Evolutionary conservation across 2,113 vertebrate genomes (phyloP).

Genomic region (Tupaia chinensis): DNA sequence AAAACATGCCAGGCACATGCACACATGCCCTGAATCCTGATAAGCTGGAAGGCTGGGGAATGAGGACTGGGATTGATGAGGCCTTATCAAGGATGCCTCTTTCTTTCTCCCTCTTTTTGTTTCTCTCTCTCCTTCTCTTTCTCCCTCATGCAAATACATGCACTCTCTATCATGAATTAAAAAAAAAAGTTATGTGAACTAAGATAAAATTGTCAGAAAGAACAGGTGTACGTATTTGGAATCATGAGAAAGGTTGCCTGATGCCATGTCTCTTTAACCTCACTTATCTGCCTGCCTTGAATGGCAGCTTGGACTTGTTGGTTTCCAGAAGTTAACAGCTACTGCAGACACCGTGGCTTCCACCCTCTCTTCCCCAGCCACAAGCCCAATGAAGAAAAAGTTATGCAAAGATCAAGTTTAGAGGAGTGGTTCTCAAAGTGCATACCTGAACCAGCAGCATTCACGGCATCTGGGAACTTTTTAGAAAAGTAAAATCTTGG

Average conservation of each 20-base stretch:
- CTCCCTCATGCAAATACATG: too few relatives aligned
- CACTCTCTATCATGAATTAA: too few relatives aligned
- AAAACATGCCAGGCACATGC: too few relatives aligned
- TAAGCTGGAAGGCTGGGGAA: too few relatives aligned
- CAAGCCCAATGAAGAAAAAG: not conserved
- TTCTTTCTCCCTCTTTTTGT: too few relatives aligned
- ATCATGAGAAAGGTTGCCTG: not conserved
- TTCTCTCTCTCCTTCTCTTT: too few relatives aligned
- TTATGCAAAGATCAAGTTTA: not conserved
- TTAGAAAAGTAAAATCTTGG: not conserved
- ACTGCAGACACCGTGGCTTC: not conserved
- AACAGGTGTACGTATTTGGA: not conserved
- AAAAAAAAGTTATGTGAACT: not conserved
- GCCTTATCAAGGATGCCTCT: too few relatives aligned
- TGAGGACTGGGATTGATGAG: too few relatives aligned
- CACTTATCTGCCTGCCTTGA: not conserved
- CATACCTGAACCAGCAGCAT: not conserved
- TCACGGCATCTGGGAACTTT: not conserved
- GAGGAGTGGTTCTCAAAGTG: not conserved
- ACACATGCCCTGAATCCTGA: too few relatives aligned
- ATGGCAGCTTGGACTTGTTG: not conserved
- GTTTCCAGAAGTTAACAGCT: not conserved
- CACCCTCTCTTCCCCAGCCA: not conserved
- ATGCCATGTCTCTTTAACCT: not conserved
- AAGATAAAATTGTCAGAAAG: not conserved